Conservation (phyloP, 2,888 invertebrate genomes). For the Byasa hedistus region DNA sequence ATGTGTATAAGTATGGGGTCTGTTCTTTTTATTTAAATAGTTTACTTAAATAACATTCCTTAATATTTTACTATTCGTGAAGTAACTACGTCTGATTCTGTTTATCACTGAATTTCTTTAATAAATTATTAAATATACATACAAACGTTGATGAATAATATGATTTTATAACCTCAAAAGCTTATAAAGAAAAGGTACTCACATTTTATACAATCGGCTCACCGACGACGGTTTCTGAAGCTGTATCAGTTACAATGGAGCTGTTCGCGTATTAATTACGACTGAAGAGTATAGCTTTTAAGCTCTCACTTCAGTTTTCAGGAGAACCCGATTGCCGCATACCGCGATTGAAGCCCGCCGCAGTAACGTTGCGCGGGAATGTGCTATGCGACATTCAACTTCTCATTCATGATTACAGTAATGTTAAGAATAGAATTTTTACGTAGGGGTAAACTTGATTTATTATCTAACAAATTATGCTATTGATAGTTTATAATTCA, state of each 20-base stretch:
- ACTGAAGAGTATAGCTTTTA: conserved; percentile 36
- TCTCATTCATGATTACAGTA: conserved; percentile 25
- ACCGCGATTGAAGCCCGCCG: conserved; percentile 64
- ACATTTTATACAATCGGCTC: conserved; percentile 15
- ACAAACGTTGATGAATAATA: neutral
- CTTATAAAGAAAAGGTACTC: conserved; percentile 7
- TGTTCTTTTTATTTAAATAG: too few species aligned
- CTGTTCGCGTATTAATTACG: conserved; percentile 25
- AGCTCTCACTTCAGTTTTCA: conserved; percentile 49
- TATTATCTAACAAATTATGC: too few species aligned
- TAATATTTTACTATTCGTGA: too few species aligned
- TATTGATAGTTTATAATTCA: too few species aligned
- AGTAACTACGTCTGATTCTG: too few species aligned
- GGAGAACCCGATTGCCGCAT: conserved; percentile 62
- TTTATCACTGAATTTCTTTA: too few species aligned
- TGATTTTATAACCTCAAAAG: neutral
- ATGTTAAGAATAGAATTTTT: conserved; percentile 13
- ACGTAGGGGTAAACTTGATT: neutral
- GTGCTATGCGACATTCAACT: conserved; percentile 40
- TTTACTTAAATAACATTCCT: too few species aligned
- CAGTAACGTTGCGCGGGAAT: conserved; percentile 66
- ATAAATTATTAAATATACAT: neutral
- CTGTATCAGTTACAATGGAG: conserved; percentile 15
- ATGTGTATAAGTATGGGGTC: too few species aligned
- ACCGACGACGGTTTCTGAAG: neutral